Evolutionary conservation across 2,113 vertebrate species (phyloP).

Genomic region (Lota lota): DNA sequence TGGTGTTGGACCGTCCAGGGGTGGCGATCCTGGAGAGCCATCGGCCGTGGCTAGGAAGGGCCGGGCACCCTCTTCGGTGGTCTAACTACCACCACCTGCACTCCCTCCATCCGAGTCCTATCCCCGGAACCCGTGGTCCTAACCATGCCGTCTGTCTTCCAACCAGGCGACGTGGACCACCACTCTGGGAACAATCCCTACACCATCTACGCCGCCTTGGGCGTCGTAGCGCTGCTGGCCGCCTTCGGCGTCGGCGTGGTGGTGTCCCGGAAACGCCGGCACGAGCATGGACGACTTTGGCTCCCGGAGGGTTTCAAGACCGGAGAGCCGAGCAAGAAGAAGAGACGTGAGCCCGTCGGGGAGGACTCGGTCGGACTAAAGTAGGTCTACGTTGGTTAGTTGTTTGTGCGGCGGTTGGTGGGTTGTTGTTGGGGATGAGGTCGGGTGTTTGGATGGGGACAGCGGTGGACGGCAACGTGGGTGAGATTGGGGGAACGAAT

Average conservation of each 20-base stretch:
- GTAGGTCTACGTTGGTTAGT: slow-evolving; percentile 74
- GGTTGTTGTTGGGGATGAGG: too few species aligned
- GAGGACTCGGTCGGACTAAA: slow-evolving; percentile 96
- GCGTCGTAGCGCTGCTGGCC: slow-evolving; percentile 73
- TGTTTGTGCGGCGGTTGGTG: neutral
- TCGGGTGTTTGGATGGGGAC: neutral
- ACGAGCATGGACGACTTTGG: slow-evolving; percentile 97
- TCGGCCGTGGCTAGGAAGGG: slow-evolving; percentile 24
- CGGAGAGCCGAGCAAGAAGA: slow-evolving; percentile 95
- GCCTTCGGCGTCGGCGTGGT: slow-evolving; percentile 85
- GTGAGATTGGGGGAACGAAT: slow-evolving; percentile 21
- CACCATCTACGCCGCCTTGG: slow-evolving; percentile 82
- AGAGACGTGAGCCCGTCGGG: slow-evolving; percentile 90
- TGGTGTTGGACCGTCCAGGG: slow-evolving; percentile 54
- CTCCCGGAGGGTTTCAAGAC: slow-evolving; percentile 98
- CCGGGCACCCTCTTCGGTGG: slow-evolving; percentile 42
- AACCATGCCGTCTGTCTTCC: slow-evolving; percentile 57
- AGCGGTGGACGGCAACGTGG: slow-evolving; percentile 11
- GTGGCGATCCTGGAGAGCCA: slow-evolving; percentile 28
- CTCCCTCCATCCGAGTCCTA: slow-evolving; percentile 37
- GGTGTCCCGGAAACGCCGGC: slow-evolving; percentile 87
- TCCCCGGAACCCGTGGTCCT: slow-evolving; percentile 11
- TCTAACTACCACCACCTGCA: too few species aligned
- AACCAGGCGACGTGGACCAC: slow-evolving; percentile 76
- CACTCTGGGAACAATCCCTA: slow-evolving; percentile 64